These are phyloP conservation scores for Cryptoprocta ferox DNA, from an alignment of 2,797 vertebrate species.

Conservation along the genomic window DNA sequence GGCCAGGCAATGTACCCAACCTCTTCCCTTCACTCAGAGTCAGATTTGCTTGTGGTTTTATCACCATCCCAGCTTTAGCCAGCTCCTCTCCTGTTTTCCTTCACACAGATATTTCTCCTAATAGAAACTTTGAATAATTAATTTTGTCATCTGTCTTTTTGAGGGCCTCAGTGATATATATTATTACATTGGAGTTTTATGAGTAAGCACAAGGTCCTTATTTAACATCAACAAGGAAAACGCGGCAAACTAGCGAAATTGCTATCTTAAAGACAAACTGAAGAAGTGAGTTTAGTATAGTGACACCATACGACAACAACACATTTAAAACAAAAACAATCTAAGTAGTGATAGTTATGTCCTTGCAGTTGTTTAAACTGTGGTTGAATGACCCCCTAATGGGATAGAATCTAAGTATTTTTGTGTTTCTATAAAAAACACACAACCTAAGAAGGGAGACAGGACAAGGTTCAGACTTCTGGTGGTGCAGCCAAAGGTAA, in stretches of 20 bases:
- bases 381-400: not conserved
- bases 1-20: not conserved
- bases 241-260: not conserved
- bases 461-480: not conserved
- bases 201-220: not conserved
- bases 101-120: not conserved
- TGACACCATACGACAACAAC: not conserved
- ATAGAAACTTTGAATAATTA: not conserved
- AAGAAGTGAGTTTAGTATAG: not conserved
- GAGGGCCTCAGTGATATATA: not conserved
- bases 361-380: not conserved
- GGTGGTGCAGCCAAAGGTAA: not conserved
- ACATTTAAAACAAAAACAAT: not conserved
- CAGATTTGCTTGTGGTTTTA: not conserved
- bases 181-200: not conserved
- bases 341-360: not conserved
- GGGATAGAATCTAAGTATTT: not conserved
- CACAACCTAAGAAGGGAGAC: not conserved
- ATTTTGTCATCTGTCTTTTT: not conserved
- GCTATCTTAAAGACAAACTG: not conserved
- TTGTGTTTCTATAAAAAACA: not conserved
- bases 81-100: not conserved
- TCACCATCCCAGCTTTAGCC: not conserved
- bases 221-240: not conserved
- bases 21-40: not conserved